Base-by-base conservation (phyloP, 2,113 vertebrate species). In the Hepsetus odoe region DNA sequence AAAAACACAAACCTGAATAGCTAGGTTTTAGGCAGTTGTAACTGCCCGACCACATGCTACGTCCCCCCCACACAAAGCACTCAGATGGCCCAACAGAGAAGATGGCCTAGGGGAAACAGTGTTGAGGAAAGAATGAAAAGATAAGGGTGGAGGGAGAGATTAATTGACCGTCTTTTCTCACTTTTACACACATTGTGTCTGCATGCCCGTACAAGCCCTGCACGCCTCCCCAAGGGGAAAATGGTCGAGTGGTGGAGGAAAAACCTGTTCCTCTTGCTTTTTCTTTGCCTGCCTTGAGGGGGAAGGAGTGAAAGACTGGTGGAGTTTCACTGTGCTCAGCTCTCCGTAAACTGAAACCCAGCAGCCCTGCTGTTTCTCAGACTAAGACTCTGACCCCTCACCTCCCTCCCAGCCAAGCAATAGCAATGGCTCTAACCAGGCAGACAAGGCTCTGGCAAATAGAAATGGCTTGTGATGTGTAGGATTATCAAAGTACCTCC, bases 121-220 rank as follows among this genome's bases (percentile, higher is more conserved):
- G 58, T 89, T 84, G 86, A 89, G 59, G 42, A 62, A 72, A 70
- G 67, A 77, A 69, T 68, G 65, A 61, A 53, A 72, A 70, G 33
- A 73, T 73, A 70, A 84, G 81, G 88, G 77, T 72, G 80, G 84
- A 79, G 69, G 77, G 61, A 66, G 76, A 75, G 61, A 66, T 83
- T 51, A 65, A 77, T 79, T 59, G 74, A 40, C 72, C 77, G 24
- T 73, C 67, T 56, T 90, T 89, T 88, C 85, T 84, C 88, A 86
- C 86, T 90, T 89, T 89, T 87, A 81, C 85, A 38, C 75, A 86
- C 87, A 86, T 85, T 88, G 86, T 87, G 85, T 87, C 87, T 88
- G 87, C 89, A 85, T 91, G 84, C 87, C 82, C 72, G 83, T 86
- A 91, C 84, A 85, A 85, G 85, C 76, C 87, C 71, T 85, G 76